Evolutionary conservation across 2,797 vertebrate genomes (phyloP).

Genomic region (Anas georgica): DNA sequence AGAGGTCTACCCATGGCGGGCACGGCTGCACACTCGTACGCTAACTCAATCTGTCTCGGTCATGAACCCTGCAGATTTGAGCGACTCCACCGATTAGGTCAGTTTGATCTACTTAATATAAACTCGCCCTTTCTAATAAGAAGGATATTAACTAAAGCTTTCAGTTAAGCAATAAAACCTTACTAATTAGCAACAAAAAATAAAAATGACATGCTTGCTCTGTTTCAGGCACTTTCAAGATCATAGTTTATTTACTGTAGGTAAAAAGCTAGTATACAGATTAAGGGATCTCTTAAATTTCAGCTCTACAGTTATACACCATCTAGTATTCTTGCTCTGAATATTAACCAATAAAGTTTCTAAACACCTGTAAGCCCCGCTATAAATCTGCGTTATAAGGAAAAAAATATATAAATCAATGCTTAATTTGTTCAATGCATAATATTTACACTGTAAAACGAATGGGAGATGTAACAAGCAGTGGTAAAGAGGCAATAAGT

Average conservation of each 20-base stretch:
- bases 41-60: neutral
- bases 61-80: neutral
- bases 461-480: slow-evolving; percentile 73
- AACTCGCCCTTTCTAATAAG: slow-evolving; percentile 30
- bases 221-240: slow-evolving; percentile 98
- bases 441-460: slow-evolving; percentile 80
- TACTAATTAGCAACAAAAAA: slow-evolving; percentile 73
- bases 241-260: slow-evolving; percentile 91
- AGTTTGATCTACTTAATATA: neutral
- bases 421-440: slow-evolving; percentile 71
- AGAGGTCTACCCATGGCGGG: neutral
- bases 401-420: slow-evolving; percentile 52
- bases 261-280: slow-evolving; percentile 96
- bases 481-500: slow-evolving; percentile 74
- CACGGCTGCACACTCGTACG: neutral
- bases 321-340: slow-evolving; percentile 83
- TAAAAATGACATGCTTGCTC: slow-evolving; percentile 74
- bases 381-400: slow-evolving; percentile 70
- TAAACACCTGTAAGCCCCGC: slow-evolving; percentile 78
- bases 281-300: slow-evolving; percentile 89
- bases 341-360: slow-evolving; percentile 72
- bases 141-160: slow-evolving; percentile 55
- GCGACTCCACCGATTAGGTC: neutral
- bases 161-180: slow-evolving; percentile 44
- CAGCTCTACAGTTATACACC: slow-evolving; percentile 86